Base-by-base conservation (phyloP, 1,140 invertebrate genomes). In the Pissodes strobi region DNA sequence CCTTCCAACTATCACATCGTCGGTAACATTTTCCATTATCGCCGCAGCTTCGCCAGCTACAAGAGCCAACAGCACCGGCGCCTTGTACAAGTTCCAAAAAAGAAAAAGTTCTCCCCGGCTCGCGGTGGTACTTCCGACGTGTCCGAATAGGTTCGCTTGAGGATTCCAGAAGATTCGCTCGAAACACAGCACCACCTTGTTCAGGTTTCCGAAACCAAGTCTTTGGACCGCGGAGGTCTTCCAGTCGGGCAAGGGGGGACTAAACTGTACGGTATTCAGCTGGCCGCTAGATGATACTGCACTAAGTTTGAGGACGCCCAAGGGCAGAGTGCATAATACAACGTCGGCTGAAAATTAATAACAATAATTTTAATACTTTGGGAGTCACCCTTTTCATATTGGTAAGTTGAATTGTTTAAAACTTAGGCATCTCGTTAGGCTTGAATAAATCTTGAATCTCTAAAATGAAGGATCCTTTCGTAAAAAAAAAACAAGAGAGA, bases 81-180 rank as follows among this genome's bases (percentile, higher is more conserved):
- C 92, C 74, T 93, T 93, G 77, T 97, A 98, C 41, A 98, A 83
- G 80, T 96, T 97, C 95, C 95, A 98, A 81, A 99, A 99, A 10
- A 99, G 84, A 81, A 98, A 99, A 43, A 98, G 85, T 82, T 99
- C 96, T 81, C 91, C 92, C 75, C 95, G 83, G 75, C 93, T 96
- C 9, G 94, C 92, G 0, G 95, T 98, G 1, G 95, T 98, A 67
- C 91, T 95, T 9, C 95, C 95, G 52, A 99, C 95, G 79, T 98
- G 94, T 19, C 96, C 96, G 82, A 98, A 98, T 21, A 99, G 84
- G 82, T 98, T 97, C 12, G 92, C 89, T 57, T 78, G 76, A 1
- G 93, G 92, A 77, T 98, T 96, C 97, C 97, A 99, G 80, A 99
- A 99, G 38, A 95, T 92, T 39, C 91, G 85, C 76, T 99, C 96